phyloP scores from a whole-genome alignment of 2,113 vertebrate species.

The Lagopus leucura region DNA sequence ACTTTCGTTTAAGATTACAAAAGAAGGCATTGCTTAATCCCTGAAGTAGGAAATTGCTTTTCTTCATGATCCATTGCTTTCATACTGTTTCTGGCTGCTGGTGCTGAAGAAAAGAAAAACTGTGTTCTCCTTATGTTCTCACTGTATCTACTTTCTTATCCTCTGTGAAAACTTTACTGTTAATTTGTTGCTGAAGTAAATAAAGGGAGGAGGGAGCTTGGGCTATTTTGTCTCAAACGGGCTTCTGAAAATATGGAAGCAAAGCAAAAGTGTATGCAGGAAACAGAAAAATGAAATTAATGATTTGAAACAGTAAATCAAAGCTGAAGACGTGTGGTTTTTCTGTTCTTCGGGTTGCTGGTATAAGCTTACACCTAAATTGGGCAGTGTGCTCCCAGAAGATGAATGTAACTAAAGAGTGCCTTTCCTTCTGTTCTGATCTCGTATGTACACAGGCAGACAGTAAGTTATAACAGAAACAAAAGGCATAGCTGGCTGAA shows the following conservation, averaged over 20 bases:
- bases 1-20: slow-evolving; percentile 80
- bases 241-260: slow-evolving; percentile 10
- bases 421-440: slow-evolving; percentile 20
- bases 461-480: slow-evolving; percentile 12
- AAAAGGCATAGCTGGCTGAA: not conserved
- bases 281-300: slow-evolving; percentile 64
- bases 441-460: not conserved
- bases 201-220: not conserved
- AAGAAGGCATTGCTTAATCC: slow-evolving; percentile 80
- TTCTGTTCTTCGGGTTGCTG: not conserved
- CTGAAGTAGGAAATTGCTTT: slow-evolving; percentile 81
- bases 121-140: slow-evolving; percentile 50
- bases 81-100: slow-evolving; percentile 70
- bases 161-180: slow-evolving; percentile 21
- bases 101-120: slow-evolving; percentile 61
- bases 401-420: slow-evolving; percentile 32
- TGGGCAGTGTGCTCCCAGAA: not conserved
- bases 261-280: slow-evolving; percentile 36
- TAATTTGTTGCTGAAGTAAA: slow-evolving; percentile 68
- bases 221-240: slow-evolving; percentile 32
- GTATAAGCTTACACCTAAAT: slow-evolving; percentile 19
- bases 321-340: slow-evolving; percentile 10
- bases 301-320: slow-evolving; percentile 6
- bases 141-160: slow-evolving; percentile 36
- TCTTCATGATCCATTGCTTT: slow-evolving; percentile 82